These are phyloP conservation scores for Pseudoips prasinana DNA, from an alignment of 2,888 invertebrate species.

Conservation along the genomic window DNA sequence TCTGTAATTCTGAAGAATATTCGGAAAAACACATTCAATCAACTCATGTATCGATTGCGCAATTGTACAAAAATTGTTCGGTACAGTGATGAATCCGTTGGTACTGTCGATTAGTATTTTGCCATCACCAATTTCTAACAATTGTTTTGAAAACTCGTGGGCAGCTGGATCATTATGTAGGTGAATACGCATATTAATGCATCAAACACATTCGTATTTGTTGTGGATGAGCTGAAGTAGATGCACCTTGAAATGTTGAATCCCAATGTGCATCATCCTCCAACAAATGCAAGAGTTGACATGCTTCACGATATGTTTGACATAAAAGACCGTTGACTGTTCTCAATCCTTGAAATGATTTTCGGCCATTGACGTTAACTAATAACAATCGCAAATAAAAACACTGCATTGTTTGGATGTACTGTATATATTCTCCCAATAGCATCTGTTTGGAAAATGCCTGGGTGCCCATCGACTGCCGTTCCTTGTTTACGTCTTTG, in stretches of 20 bases:
- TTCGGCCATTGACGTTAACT: constrained; percentile 18
- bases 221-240: constrained; percentile 16
- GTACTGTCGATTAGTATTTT: no score
- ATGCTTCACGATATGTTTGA: constrained; percentile 15
- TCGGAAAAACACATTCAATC: no score
- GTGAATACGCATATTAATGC: no score
- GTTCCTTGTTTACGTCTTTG: constrained; percentile 16
- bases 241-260: constrained; percentile 6
- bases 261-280: constrained; percentile 17
- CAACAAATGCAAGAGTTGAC: constrained; percentile 13
- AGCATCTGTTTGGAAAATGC: constrained; percentile 4
- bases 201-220: no score
- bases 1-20: no score
- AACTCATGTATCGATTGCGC: no score
- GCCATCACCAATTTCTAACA: no score
- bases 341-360: constrained; percentile 15
- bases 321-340: constrained; percentile 16
- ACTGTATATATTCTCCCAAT: constrained; percentile 6
- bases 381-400: constrained; percentile 11
- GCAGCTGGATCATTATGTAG: no score
- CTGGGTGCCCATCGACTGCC: constrained; percentile 1
- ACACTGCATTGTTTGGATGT: constrained; percentile 11
- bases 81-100: no score
- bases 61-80: no score
- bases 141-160: no score